Percentiles rank a stretch among this genome's conserved stretches.
Evolutionary conservation across 2,888 invertebrate genomes (phyloP).

Genomic region (Leucozona laternaria): DNA sequence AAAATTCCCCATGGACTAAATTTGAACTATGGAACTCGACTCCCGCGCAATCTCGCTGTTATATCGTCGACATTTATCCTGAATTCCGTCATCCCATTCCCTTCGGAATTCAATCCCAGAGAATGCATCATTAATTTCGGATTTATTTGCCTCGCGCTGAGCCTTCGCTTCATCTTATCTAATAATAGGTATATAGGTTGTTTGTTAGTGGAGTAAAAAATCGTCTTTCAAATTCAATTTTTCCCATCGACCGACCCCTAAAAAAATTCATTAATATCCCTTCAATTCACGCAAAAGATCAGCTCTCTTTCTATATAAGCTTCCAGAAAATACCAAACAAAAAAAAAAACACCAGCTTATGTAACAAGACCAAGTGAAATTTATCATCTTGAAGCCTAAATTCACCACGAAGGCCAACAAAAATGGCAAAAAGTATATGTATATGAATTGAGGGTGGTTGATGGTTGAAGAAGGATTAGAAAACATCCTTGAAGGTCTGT

Average conservation of each 20-base stretch:
- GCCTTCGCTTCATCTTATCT: constrained; percentile 10
- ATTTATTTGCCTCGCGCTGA: constrained; percentile 49
- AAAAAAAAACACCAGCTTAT: constrained; percentile 11
- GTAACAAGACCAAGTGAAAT: constrained; percentile 37
- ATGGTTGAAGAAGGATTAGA: constrained; percentile 58
- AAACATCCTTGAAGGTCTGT: constrained; percentile 33
- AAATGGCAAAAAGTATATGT: constrained; percentile 2
- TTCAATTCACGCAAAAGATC: constrained; percentile 60
- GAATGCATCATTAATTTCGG: constrained; percentile 73
- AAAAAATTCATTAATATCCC: constrained; percentile 60
- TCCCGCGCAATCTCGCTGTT: no score
- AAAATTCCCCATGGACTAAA: constrained; percentile 21
- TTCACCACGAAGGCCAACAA: constrained; percentile 21
- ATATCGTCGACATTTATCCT: background rate
- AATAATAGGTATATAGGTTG: background rate
- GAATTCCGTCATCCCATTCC: constrained; percentile 41
- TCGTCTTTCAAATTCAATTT: constrained; percentile 65
- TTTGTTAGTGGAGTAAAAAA: constrained; percentile 61
- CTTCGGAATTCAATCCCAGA: constrained; percentile 45
- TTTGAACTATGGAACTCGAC: constrained; percentile 19
- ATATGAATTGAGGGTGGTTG: constrained; percentile 19
- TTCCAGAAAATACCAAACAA: background rate
- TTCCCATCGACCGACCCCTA: constrained; percentile 34
- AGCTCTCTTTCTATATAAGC: constrained; percentile 5
- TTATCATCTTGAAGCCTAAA: constrained; percentile 35